These are phyloP conservation scores for Agapornis canus DNA, from an alignment of 2,797 vertebrate species.

Conservation along the genomic window DNA sequence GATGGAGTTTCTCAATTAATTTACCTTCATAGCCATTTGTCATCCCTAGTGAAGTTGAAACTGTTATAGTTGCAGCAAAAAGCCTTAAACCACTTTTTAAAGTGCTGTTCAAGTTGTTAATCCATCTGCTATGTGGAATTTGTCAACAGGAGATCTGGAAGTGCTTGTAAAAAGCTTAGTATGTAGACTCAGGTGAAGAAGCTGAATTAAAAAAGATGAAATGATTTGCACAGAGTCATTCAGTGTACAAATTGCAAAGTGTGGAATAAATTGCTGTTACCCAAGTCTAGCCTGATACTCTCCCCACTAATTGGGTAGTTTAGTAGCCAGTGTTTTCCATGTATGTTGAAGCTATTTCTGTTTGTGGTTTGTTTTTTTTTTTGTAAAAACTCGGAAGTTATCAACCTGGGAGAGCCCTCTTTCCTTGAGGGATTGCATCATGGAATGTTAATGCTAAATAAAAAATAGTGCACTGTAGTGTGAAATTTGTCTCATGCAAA, in stretches of 20 bases:
- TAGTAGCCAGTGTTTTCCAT: neutral
- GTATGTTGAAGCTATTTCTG: neutral
- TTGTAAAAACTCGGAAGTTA: neutral
- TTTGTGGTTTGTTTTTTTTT: neutral
- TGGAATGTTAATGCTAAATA: conserved; percentile 34
- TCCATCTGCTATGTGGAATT: neutral
- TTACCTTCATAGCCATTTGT: neutral
- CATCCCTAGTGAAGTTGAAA: neutral
- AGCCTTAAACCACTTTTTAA: neutral
- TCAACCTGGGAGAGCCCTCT: neutral
- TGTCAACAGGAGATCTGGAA: neutral
- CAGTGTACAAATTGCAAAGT: neutral
- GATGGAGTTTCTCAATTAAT: neutral
- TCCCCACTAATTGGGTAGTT: neutral
- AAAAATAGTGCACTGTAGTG: conserved; percentile 6
- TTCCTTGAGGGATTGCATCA: neutral
- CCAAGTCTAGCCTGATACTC: neutral
- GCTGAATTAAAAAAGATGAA: neutral
- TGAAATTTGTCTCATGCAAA: conserved; percentile 15
- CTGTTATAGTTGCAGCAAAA: neutral
- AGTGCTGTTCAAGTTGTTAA: neutral
- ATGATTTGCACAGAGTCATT: neutral
- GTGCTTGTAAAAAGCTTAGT: neutral
- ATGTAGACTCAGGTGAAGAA: neutral
- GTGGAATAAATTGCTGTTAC: neutral